These are phyloP conservation scores for Pogonognathellus flavescens DNA, from an alignment of 1,140 invertebrate genomes.

Conservation along the genomic window DNA sequence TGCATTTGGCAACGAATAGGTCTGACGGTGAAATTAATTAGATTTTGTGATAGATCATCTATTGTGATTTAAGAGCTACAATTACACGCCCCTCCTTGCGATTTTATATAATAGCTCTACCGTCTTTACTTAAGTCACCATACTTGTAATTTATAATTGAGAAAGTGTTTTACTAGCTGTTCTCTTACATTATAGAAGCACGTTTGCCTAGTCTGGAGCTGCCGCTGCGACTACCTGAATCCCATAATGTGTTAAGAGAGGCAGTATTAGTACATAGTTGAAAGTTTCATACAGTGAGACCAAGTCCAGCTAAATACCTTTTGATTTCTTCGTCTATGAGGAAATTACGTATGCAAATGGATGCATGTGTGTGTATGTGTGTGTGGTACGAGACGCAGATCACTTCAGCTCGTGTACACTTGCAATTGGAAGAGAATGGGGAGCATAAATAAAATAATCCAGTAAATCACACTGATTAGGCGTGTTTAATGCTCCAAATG, in stretches of 20 bases:
- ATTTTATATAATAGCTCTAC: conserved; percentile 46
- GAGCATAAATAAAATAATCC: conserved; percentile 55
- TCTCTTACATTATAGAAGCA: no score
- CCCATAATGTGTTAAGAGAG: not conserved
- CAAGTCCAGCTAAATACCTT: conserved; percentile 24
- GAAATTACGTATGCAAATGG: conserved; percentile 45
- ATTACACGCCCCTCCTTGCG: conserved; percentile 53
- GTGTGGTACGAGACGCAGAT: conserved; percentile 1
- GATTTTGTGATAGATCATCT: conserved; percentile 54
- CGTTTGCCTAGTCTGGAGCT: no score
- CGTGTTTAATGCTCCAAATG: conserved; percentile 51
- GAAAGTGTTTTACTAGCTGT: conserved; percentile 15
- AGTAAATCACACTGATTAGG: conserved; percentile 56
- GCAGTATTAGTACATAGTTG: not conserved
- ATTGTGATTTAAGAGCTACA: conserved; percentile 52
- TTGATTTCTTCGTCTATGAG: conserved; percentile 33
- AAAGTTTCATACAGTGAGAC: not conserved
- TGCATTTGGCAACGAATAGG: conserved; percentile 49
- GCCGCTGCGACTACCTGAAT: no score
- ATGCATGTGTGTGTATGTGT: not conserved
- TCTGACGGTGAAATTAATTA: conserved; percentile 48
- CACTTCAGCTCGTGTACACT: conserved; percentile 20
- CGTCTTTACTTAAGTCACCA: conserved; percentile 49
- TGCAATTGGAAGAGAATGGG: conserved; percentile 39
- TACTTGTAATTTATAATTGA: conserved; percentile 36